These are phyloP conservation scores for Aplodontia rufa DNA, from an alignment of 2,113 vertebrate species.

Conservation along the genomic window DNA sequence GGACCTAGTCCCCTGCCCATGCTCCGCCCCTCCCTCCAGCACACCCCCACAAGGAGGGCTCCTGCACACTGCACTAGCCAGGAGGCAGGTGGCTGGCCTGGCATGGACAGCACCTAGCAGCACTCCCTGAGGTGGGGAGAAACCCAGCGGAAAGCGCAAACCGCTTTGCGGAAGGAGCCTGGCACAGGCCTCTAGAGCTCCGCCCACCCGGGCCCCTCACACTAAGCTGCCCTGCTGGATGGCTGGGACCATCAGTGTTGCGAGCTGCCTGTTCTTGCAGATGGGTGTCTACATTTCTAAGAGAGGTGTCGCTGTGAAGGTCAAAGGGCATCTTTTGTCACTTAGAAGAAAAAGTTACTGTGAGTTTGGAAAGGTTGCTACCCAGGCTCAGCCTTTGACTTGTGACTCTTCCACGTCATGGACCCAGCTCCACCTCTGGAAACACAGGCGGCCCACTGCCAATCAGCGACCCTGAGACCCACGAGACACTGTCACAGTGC, in stretches of 20 bases:
- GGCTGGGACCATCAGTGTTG: not conserved
- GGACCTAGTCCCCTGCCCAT: fast-evolving
- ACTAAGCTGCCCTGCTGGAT: not conserved
- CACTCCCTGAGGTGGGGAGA: too few relatives aligned
- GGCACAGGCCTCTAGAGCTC: too few relatives aligned
- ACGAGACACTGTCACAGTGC: not conserved
- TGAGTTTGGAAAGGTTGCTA: too few relatives aligned
- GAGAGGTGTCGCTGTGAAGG: not conserved
- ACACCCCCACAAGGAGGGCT: not conserved
- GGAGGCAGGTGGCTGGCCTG: not conserved
- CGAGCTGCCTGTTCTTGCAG: not conserved
- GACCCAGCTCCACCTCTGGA: not conserved
- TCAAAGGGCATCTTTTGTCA: not conserved
- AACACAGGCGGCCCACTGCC: not conserved
- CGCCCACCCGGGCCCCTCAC: too few relatives aligned
- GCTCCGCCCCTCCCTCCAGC: not conserved
- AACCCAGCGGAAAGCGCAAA: too few relatives aligned
- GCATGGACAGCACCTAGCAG: not conserved
- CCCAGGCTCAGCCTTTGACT: not conserved
- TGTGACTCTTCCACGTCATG: not conserved
- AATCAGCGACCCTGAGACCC: not conserved
- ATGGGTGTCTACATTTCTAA: not conserved
- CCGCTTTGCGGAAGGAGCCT: too few relatives aligned
- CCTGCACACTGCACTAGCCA: not conserved
- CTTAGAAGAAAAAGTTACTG: not conserved